These are phyloP conservation scores for Leptinotarsa juncta DNA, from an alignment of 2,888 invertebrate species.

Conservation along the genomic window DNA sequence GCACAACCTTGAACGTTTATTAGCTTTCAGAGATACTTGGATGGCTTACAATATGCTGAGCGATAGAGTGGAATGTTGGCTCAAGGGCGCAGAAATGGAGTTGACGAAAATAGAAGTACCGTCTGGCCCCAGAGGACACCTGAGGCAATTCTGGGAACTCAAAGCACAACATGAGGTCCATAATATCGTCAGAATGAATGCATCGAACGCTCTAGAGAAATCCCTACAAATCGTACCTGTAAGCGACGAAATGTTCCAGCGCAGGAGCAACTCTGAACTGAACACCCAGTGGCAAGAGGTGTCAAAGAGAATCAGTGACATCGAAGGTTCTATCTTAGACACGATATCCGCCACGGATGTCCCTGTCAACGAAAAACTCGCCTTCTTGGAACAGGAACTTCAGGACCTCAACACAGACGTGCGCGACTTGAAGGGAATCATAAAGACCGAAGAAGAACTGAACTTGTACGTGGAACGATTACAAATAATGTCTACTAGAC, in stretches of 20 bases:
- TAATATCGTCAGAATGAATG: constrained; percentile 80
- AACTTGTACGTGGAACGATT: constrained; percentile 84
- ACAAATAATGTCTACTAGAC: constrained; percentile 79
- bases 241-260: constrained; percentile 86
- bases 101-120: constrained; percentile 74
- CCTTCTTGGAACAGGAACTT: constrained; percentile 80
- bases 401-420: constrained; percentile 78
- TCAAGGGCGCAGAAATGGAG: constrained; percentile 79
- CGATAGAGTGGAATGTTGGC: constrained; percentile 81
- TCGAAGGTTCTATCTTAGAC: constrained; percentile 76
- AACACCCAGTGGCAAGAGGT: constrained; percentile 82
- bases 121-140: constrained; percentile 75
- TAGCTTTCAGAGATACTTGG: constrained; percentile 85
- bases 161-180: constrained; percentile 89
- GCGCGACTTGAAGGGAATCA: constrained; percentile 79
- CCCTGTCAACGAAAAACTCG: constrained; percentile 79
- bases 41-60: constrained; percentile 78
- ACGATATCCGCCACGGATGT: constrained; percentile 80
- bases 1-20: constrained; percentile 75
- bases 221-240: constrained; percentile 82
- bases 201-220: constrained; percentile 79
- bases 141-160: constrained; percentile 88
- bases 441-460: constrained; percentile 86
- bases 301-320: constrained; percentile 73
- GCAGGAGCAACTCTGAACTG: constrained; percentile 81